Conservation (phyloP, 2,113 vertebrate genomes). For the Agelaius phoeniceus region DNA sequence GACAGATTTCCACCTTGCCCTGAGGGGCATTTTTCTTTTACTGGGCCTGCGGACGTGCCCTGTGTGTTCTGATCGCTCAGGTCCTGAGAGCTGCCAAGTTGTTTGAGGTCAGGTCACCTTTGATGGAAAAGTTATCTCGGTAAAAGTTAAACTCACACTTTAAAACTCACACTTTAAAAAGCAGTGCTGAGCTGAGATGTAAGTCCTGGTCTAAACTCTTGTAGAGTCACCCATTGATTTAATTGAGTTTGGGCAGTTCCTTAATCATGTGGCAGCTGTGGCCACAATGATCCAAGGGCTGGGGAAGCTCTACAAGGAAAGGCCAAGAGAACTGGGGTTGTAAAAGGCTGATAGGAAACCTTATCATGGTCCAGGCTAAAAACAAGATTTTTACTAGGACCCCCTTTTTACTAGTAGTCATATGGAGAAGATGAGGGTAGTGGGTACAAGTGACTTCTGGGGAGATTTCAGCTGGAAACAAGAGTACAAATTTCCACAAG, state of each 20-base stretch:
- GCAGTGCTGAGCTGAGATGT: not conserved
- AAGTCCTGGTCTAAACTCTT: not conserved
- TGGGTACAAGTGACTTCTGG: not conserved
- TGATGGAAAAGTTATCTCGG: not conserved
- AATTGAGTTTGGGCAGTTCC: not conserved
- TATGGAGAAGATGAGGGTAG: rapidly evolving
- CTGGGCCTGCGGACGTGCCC: not conserved
- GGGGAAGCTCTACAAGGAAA: rapidly evolving
- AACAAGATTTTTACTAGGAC: too few species aligned
- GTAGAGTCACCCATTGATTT: not conserved
- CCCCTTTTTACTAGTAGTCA: not conserved
- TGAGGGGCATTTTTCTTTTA: not conserved
- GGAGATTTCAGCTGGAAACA: not conserved
- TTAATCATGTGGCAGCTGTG: not conserved
- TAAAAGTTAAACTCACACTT: not conserved
- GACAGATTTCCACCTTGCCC: not conserved
- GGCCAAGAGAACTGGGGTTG: not conserved
- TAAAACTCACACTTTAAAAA: not conserved
- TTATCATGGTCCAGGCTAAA: not conserved
- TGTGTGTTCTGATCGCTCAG: rapidly evolving
- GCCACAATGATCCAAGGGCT: too few species aligned
- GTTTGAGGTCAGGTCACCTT: not conserved
- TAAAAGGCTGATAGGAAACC: not conserved
- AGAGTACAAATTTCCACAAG: not conserved
- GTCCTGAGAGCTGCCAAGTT: not conserved